These are phyloP conservation scores for Catamblyrhynchus diadema DNA, from an alignment of 2,797 vertebrate species.

Conservation along the genomic window DNA sequence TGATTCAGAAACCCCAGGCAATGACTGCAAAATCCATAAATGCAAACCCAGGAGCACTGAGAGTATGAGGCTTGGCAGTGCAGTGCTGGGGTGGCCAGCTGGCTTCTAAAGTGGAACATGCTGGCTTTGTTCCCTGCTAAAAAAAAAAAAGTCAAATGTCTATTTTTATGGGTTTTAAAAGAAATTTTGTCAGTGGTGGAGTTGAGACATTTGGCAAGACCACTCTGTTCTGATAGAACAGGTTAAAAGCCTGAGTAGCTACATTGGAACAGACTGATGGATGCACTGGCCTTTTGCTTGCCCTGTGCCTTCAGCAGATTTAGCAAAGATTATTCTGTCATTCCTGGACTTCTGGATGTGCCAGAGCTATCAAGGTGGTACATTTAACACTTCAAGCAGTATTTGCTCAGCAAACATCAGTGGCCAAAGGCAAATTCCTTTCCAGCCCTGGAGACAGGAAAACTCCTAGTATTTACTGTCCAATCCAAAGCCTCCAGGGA, in stretches of 20 bases:
- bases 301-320: not conserved
- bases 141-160: not conserved
- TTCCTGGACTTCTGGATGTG: not conserved
- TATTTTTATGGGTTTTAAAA: not conserved
- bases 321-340: slow-evolving; percentile 38
- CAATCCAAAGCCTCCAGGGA: not conserved
- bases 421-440: not conserved
- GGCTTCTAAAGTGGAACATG: not conserved
- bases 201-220: not conserved
- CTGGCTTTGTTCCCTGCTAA: not conserved
- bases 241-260: not conserved
- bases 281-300: not conserved
- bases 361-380: not conserved
- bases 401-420: slow-evolving; percentile 24
- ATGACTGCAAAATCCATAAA: not conserved
- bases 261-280: not conserved
- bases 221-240: not conserved
- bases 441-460: not conserved
- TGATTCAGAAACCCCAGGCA: slow-evolving; percentile 1
- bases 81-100: not conserved
- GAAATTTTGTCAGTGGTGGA: not conserved
- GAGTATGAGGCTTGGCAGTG: not conserved
- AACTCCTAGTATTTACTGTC: not conserved
- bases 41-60: not conserved
- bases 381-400: not conserved